Conservation (phyloP, 2,797 vertebrate genomes). For the Phataginus tetradactyla region DNA sequence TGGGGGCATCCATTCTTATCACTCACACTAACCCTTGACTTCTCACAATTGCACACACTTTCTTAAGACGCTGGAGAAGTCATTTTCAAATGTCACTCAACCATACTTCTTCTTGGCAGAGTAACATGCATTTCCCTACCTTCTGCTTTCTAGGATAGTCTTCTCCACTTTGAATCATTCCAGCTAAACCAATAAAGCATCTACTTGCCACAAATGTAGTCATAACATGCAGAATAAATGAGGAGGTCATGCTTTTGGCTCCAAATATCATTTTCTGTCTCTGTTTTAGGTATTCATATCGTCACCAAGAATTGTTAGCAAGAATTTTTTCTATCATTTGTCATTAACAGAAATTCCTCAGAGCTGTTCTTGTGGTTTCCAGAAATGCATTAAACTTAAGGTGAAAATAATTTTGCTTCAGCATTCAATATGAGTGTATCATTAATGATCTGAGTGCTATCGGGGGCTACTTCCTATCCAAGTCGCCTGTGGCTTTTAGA, state of each 20-base stretch:
- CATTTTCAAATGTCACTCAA: constrained; percentile 7
- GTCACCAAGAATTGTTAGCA: neutral
- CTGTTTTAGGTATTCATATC: neutral
- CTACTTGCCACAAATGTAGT: neutral
- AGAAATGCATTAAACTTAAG: constrained; percentile 53
- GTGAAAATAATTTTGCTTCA: constrained; percentile 26
- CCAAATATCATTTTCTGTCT: neutral
- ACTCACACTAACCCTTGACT: constrained; percentile 21
- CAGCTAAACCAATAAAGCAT: neutral
- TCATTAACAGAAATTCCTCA: neutral
- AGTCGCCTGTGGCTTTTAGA: neutral
- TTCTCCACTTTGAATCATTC: neutral
- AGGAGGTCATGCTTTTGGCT: neutral
- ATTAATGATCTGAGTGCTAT: neutral
- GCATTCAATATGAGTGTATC: neutral
- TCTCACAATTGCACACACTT: neutral
- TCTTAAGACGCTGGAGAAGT: constrained; percentile 32
- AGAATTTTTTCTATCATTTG: neutral
- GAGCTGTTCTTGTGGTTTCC: constrained; percentile 42
- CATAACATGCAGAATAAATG: neutral
- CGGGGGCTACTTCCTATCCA: neutral
- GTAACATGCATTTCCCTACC: neutral
- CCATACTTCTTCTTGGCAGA: neutral
- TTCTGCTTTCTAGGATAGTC: neutral
- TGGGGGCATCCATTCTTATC: neutral